Evolutionary conservation across 2,113 vertebrate genomes (phyloP).

Genomic region (Shinisaurus crocodilurus): DNA sequence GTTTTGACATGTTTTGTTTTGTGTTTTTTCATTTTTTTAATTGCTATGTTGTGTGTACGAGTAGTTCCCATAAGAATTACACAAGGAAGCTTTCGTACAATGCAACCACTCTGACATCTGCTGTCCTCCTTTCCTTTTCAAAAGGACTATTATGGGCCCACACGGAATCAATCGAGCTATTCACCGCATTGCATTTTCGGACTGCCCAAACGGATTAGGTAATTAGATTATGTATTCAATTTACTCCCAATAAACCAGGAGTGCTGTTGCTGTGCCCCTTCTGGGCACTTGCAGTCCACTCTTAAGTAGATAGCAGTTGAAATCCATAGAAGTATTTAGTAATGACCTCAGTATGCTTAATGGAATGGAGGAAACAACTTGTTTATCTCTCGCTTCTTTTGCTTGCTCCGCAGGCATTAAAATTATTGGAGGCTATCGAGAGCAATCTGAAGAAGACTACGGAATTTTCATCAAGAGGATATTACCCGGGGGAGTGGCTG

Average conservation of each 20-base stretch:
- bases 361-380: constrained; percentile 7
- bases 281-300: constrained; percentile 8
- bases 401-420: constrained; percentile 81
- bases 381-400: constrained; percentile 25
- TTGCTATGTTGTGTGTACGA: neutral
- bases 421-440: constrained; percentile 85
- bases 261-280: constrained; percentile 8
- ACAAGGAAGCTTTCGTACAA: neutral
- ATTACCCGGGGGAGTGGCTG: constrained; percentile 81
- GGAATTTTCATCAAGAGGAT: constrained; percentile 89
- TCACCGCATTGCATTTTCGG: constrained; percentile 82
- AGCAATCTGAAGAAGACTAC: constrained; percentile 84
- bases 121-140: constrained; percentile 40
- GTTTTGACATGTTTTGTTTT: neutral
- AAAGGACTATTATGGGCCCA: constrained; percentile 86
- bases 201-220: constrained; percentile 88
- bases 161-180: constrained; percentile 85
- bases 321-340: constrained; percentile 22
- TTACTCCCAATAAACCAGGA: neutral
- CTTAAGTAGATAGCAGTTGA: neutral
- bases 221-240: constrained; percentile 38
- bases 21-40: neutral
- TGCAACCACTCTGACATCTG: constrained; percentile 1
- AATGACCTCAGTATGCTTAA: constrained; percentile 15
- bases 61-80: neutral